These are phyloP conservation scores for Numenius arquata DNA, from an alignment of 2,113 vertebrate genomes.

Conservation along the genomic window DNA sequence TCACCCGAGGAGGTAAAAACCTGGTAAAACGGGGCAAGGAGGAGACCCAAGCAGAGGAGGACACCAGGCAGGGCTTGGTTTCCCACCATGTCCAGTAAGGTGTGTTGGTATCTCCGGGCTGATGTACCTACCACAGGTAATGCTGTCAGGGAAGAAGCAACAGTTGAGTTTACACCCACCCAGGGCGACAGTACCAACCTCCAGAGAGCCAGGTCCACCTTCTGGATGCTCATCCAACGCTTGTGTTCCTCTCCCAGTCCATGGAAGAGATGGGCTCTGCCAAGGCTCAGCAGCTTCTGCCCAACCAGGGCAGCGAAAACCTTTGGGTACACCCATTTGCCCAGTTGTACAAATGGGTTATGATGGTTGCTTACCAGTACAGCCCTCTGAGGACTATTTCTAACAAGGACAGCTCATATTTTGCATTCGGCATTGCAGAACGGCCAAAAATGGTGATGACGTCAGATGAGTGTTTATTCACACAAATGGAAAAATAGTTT, in stretches of 20 bases:
- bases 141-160: neutral
- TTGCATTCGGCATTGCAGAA: neutral
- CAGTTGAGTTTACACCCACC: fast-evolving
- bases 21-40: neutral
- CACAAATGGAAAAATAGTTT: neutral
- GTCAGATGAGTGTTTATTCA: neutral
- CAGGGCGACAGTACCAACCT: fast-evolving
- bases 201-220: neutral
- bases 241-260: neutral
- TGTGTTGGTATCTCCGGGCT: fast-evolving
- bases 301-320: neutral
- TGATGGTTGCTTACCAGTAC: fast-evolving
- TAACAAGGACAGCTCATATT: neutral
- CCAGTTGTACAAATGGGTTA: neutral
- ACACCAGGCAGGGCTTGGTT: neutral
- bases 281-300: neutral
- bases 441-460: neutral
- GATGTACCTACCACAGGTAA: fast-evolving
- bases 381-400: neutral
- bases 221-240: neutral
- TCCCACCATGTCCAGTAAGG: fast-evolving
- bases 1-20: neutral
- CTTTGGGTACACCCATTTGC: neutral
- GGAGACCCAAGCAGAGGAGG: neutral
- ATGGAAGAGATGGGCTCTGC: neutral